phyloP scores from a whole-genome alignment of 2,888 invertebrate species.

The Boloria euphrosyne region DNA sequence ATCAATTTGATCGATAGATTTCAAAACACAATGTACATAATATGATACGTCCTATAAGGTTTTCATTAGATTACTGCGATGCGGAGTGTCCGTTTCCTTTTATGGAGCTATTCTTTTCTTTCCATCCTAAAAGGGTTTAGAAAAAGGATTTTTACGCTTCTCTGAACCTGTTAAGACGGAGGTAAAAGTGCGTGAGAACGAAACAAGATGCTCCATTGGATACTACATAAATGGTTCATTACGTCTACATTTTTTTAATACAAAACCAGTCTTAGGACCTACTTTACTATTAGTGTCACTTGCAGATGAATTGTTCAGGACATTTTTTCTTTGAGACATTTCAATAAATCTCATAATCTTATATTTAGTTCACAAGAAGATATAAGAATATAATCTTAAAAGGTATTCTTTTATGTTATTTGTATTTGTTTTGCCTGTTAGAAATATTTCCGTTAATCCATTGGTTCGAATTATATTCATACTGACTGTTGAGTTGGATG shows the following conservation, averaged over 20 bases:
- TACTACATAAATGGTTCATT: constrained; percentile 60
- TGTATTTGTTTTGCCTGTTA: background rate
- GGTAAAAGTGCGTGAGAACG: constrained; percentile 66
- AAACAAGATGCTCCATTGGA: constrained; percentile 62
- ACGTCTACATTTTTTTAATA: constrained; percentile 57
- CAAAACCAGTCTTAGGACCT: constrained; percentile 15
- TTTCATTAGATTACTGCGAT: constrained; percentile 24
- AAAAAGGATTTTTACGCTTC: constrained; percentile 54
- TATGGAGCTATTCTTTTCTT: constrained; percentile 30
- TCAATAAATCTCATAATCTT: constrained; percentile 3
- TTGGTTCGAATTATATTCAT: background rate
- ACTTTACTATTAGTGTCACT: constrained; percentile 22
- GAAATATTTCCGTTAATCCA: background rate
- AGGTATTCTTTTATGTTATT: background rate
- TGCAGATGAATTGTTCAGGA: constrained; percentile 17
- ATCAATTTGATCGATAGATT: background rate
- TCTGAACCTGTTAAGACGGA: constrained; percentile 46
- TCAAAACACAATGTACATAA: constrained; percentile 5
- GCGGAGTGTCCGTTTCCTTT: constrained; percentile 25
- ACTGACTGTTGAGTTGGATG: no score
- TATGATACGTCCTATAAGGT: constrained; percentile 25
- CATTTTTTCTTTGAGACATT: constrained; percentile 8
- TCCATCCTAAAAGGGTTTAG: constrained; percentile 40
- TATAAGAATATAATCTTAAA: background rate
- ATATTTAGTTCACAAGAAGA: constrained; percentile 3